These are phyloP conservation scores for Pteromalus puparum DNA, from an alignment of 1,140 invertebrate species.

Conservation along the genomic window DNA sequence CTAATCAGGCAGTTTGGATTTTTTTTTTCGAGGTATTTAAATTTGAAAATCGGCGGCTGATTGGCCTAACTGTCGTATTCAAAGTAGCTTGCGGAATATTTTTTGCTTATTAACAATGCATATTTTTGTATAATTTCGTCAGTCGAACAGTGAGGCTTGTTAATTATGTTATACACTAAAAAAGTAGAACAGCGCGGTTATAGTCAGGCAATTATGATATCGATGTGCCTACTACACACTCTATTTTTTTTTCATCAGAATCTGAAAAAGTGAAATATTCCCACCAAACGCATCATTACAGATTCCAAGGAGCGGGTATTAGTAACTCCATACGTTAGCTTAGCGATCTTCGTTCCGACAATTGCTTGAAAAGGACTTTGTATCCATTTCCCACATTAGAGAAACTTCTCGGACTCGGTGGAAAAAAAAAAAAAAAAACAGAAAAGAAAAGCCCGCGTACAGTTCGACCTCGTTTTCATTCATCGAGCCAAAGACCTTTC, in stretches of 20 bases:
- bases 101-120: no score
- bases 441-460: conserved; percentile 29
- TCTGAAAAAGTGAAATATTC: background rate
- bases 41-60: background rate
- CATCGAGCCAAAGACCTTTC: conserved; percentile 42
- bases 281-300: conserved; percentile 33
- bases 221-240: no score
- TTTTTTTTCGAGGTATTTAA: background rate
- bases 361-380: conserved; percentile 44
- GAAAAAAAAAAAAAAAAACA: conserved; percentile 38
- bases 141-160: no score
- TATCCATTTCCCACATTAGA: conserved; percentile 53
- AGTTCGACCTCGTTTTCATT: conserved; percentile 47
- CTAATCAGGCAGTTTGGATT: background rate
- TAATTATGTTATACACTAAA: no score
- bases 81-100: no score
- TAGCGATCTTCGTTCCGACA: conserved; percentile 43
- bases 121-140: no score
- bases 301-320: conserved; percentile 36
- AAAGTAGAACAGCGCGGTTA: no score
- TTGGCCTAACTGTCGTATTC: no score
- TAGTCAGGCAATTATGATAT: no score
- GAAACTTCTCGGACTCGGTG: conserved; percentile 2
- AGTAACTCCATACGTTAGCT: conserved; percentile 52
- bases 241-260: no score